phyloP scores from a whole-genome alignment of 2,113 vertebrate species.

The Ancistrus triradiatus region DNA sequence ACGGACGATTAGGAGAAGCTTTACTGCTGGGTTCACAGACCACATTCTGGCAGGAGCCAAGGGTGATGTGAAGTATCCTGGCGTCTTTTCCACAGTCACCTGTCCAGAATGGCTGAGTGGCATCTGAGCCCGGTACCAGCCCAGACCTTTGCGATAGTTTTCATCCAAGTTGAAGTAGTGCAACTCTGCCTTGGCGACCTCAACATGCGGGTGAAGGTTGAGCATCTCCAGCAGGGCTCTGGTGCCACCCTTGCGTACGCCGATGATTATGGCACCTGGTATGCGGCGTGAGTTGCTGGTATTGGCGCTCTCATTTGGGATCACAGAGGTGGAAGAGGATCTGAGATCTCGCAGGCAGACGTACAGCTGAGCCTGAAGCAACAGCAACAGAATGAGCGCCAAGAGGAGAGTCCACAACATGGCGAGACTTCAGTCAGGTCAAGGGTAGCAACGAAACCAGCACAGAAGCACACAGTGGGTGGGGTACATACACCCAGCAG shows the following conservation, averaged over 20 bases:
- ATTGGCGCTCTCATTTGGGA: constrained; percentile 44
- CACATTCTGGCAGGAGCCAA: constrained; percentile 64
- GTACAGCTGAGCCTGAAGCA: constrained; percentile 71
- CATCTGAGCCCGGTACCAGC: constrained; percentile 77
- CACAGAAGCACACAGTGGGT: no score
- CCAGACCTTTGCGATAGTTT: constrained; percentile 67
- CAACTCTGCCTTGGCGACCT: constrained; percentile 72
- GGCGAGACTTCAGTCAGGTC: constrained; percentile 45
- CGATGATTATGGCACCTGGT: constrained; percentile 74
- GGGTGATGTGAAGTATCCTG: constrained; percentile 71
- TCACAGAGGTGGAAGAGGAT: constrained; percentile 39
- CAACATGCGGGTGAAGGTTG: constrained; percentile 73
- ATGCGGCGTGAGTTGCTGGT: constrained; percentile 58
- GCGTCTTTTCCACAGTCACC: constrained; percentile 77
- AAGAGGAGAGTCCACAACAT: constrained; percentile 73
- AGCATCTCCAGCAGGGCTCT: constrained; percentile 78
- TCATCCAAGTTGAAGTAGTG: constrained; percentile 78
- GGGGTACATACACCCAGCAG: constrained; percentile 17
- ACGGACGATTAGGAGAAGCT: constrained; percentile 72
- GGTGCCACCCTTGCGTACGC: constrained; percentile 76
- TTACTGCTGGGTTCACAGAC: constrained; percentile 63
- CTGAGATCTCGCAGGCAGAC: constrained; percentile 63
- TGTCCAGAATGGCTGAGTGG: constrained; percentile 63
- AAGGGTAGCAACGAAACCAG: constrained; percentile 31
- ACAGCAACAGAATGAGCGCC: constrained; percentile 65